Percentiles rank a stretch among this genome's conserved stretches.
phyloP scores from a whole-genome alignment of 2,888 invertebrate genomes.

The Euzophera pinguis region DNA sequence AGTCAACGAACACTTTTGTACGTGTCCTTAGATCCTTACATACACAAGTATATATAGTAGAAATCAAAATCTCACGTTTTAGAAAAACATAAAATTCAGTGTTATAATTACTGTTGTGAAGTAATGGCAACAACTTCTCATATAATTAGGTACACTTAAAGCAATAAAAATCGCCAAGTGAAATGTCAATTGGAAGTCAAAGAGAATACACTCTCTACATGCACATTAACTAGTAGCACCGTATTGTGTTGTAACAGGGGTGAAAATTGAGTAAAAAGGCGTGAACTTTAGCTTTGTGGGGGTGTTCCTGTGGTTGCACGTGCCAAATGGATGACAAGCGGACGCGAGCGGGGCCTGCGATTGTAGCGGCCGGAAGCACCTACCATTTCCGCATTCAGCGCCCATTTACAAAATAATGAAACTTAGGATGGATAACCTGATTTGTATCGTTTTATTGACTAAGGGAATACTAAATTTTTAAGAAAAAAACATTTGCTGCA shows the following conservation, averaged over 20 bases:
- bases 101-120: no score
- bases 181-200: constrained; percentile 2
- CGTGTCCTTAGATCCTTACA: no score
- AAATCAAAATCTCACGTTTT: no score
- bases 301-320: constrained; percentile 14
- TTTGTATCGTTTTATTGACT: neutral
- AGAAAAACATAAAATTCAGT: no score
- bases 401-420: neutral
- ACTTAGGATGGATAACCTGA: neutral
- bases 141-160: no score
- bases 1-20: no score
- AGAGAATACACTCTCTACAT: neutral
- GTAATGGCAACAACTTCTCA: no score
- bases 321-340: constrained; percentile 15
- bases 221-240: neutral
- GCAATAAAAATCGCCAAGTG: neutral
- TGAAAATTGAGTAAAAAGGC: constrained; percentile 5
- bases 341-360: constrained; percentile 34
- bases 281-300: neutral
- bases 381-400: constrained; percentile 53
- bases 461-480: no score
- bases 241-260: neutral
- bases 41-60: no score
- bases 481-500: no score
- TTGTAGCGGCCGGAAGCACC: constrained; percentile 67